phyloP scores from a whole-genome alignment of 1,140 invertebrate genomes.

The Solen grandis region DNA sequence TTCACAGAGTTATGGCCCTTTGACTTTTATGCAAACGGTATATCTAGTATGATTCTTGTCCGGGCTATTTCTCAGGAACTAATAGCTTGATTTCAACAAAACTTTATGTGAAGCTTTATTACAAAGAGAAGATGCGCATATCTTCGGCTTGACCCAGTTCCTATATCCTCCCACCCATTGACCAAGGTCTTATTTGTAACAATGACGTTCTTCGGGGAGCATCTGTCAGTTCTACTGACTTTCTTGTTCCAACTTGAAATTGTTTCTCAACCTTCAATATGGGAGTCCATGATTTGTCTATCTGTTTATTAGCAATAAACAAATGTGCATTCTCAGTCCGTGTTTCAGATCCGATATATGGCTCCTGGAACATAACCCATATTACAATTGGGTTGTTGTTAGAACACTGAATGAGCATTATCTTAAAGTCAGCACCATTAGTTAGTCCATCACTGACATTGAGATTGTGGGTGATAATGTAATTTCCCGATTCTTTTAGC shows the following conservation, averaged over 20 bases:
- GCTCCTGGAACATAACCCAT: slow-evolving; percentile 32
- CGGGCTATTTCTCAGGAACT: too few relatives aligned
- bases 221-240: too few relatives aligned
- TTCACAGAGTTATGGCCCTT: too few relatives aligned
- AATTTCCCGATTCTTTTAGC: slow-evolving; percentile 5
- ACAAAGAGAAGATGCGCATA: too few relatives aligned
- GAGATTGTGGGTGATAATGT: slow-evolving; percentile 31
- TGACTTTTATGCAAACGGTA: too few relatives aligned
- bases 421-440: slow-evolving; percentile 32
- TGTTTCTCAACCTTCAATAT: too few relatives aligned
- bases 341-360: slow-evolving; percentile 7
- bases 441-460: slow-evolving; percentile 45
- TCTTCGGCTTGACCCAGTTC: too few relatives aligned
- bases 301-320: neutral
- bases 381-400: slow-evolving; percentile 4
- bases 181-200: too few relatives aligned
- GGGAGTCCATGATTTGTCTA: slow-evolving; percentile 30
- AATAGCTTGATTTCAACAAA: too few relatives aligned
- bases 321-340: neutral
- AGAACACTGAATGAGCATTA: neutral
- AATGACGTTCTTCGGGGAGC: too few relatives aligned
- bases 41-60: too few relatives aligned
- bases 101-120: too few relatives aligned
- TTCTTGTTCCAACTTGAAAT: slow-evolving; percentile 49
- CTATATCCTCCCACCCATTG: neutral